phyloP scores from a whole-genome alignment of 2,888 invertebrate species.

The Pheosia gnoma region DNA sequence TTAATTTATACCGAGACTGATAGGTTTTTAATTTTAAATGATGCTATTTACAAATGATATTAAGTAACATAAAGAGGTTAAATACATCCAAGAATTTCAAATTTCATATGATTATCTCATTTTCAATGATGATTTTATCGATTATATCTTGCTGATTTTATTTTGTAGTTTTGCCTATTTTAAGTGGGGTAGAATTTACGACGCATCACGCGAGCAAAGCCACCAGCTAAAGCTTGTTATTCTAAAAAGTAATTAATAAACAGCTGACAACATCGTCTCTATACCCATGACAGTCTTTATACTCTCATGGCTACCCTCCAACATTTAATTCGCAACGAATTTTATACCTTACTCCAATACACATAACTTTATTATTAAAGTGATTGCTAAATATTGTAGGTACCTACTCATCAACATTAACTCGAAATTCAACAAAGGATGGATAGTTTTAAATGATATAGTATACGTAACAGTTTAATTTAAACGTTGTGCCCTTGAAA shows the following conservation, averaged over 20 bases:
- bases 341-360: constrained; percentile 21
- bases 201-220: too few relatives aligned
- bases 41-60: too few relatives aligned
- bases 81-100: too few relatives aligned
- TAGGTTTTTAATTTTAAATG: too few relatives aligned
- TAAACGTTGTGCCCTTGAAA: constrained; percentile 39
- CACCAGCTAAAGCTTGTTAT: too few relatives aligned
- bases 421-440: constrained; percentile 30
- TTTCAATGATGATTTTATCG: too few relatives aligned
- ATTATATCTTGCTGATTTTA: too few relatives aligned
- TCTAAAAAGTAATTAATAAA: constrained; percentile 23
- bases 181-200: too few relatives aligned
- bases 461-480: constrained; percentile 20
- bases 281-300: constrained; percentile 29
- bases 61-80: too few relatives aligned
- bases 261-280: constrained; percentile 38
- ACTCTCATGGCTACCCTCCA: constrained; percentile 52
- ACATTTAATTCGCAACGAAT: constrained; percentile 30
- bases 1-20: too few relatives aligned
- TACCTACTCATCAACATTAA: constrained; percentile 11
- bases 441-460: constrained; percentile 19
- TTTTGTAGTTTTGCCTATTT: too few relatives aligned
- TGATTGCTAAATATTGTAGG: constrained; percentile 1
- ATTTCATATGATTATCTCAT: too few relatives aligned
- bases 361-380: constrained; percentile 14